Percentiles rank a stretch among this genome's conserved stretches.
These are phyloP conservation scores for Cantharis lateralis DNA, from an alignment of 2,888 invertebrate species.

Conservation along the genomic window DNA sequence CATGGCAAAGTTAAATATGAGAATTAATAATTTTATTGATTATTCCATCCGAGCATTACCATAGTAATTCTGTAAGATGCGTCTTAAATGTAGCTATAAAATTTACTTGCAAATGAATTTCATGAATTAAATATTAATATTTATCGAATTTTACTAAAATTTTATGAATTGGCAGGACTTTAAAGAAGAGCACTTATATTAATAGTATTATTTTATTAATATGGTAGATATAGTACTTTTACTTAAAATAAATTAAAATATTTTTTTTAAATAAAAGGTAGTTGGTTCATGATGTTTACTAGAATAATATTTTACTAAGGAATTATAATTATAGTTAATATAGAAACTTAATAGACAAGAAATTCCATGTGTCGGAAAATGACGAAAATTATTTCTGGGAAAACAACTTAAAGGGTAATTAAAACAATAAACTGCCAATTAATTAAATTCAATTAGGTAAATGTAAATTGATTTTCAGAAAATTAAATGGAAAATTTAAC, in stretches of 20 bases:
- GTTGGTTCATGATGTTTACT: not conserved
- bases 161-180: not conserved
- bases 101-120: not conserved
- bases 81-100: not conserved
- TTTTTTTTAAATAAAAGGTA: too few relatives aligned
- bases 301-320: not conserved
- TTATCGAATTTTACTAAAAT: not conserved
- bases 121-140: not conserved
- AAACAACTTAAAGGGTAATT: not conserved
- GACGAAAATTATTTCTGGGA: not conserved
- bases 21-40: not conserved
- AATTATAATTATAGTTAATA: not conserved
- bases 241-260: too few relatives aligned
- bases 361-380: not conserved
- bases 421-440: not conserved
- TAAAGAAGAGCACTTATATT: too few relatives aligned
- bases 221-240: too few relatives aligned
- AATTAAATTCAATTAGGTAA: not conserved
- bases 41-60: not conserved
- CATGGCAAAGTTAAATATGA: not conserved
- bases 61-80: not conserved
- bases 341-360: not conserved
- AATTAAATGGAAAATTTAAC: not conserved
- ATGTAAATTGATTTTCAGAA: not conserved
- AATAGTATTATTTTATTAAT: too few relatives aligned